phyloP scores from a whole-genome alignment of 1,140 invertebrate genomes.

The Popillia japonica region DNA sequence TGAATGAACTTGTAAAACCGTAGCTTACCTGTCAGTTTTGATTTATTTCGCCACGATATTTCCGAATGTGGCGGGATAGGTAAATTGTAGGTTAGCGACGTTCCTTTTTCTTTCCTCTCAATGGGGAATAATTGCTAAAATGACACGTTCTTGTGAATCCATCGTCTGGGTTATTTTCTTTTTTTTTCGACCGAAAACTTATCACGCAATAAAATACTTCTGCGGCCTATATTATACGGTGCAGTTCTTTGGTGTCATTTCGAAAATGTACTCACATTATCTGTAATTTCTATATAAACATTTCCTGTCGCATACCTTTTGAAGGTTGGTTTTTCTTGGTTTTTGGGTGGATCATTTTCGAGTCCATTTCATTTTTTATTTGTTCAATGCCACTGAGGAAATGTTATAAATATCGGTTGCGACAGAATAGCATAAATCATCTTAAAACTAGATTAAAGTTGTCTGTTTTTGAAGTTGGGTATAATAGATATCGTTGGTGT shows the following conservation, averaged over 20 bases:
- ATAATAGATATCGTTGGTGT: background rate
- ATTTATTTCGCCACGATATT: conserved; percentile 1
- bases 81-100: conserved; percentile 16
- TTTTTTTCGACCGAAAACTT: conserved; percentile 10
- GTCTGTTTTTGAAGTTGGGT: background rate
- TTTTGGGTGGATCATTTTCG: background rate
- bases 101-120: background rate
- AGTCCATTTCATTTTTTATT: background rate
- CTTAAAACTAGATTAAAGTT: background rate
- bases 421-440: background rate
- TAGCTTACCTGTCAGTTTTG: conserved; percentile 18
- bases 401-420: background rate
- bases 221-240: background rate
- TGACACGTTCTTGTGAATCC: conserved; percentile 28
- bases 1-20: conserved; percentile 31
- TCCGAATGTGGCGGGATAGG: background rate
- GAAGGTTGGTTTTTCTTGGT: background rate
- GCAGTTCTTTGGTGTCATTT: background rate
- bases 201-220: conserved; percentile 35
- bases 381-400: background rate
- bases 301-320: conserved; percentile 25
- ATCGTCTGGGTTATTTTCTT: background rate
- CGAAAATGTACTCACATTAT: conserved; percentile 28
- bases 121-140: conserved; percentile 6
- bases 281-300: conserved; percentile 16